Conservation (phyloP, 2,888 invertebrate genomes). For the Acrobasis repandana region DNA sequence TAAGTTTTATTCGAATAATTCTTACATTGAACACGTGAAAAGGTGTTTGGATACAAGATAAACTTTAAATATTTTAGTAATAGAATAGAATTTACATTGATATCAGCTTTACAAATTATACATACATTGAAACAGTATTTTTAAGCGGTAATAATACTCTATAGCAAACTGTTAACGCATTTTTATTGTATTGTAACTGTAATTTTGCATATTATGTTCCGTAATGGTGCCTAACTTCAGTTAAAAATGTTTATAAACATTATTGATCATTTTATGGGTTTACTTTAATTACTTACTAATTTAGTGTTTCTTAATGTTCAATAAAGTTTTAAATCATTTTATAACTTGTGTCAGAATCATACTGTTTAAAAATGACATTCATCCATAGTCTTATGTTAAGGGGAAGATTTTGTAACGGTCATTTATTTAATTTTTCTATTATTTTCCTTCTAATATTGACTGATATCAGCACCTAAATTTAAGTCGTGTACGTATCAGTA, state of each 20-base stretch:
- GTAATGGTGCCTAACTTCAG: too few species aligned
- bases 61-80: conserved; percentile 45
- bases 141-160: conserved; percentile 38
- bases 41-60: conserved; percentile 48
- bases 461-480: conserved; percentile 50
- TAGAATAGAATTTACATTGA: conserved; percentile 47
- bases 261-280: background rate
- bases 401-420: conserved; percentile 1
- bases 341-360: too few species aligned
- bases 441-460: conserved; percentile 37
- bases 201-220: background rate
- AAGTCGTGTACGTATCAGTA: conserved; percentile 46
- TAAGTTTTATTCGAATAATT: conserved; percentile 47
- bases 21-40: conserved; percentile 65
- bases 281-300: background rate
- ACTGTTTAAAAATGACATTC: background rate
- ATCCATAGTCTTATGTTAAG: background rate
- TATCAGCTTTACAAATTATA: conserved; percentile 46
- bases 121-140: conserved; percentile 36
- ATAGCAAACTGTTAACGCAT: conserved; percentile 27
- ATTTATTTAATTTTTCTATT: conserved; percentile 25
- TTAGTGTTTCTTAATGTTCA: too few species aligned
- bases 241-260: too few species aligned
- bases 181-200: background rate
- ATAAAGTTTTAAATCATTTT: too few species aligned